phyloP scores from a whole-genome alignment of 2,797 vertebrate genomes.

The Synaphobranchus kaupii region DNA sequence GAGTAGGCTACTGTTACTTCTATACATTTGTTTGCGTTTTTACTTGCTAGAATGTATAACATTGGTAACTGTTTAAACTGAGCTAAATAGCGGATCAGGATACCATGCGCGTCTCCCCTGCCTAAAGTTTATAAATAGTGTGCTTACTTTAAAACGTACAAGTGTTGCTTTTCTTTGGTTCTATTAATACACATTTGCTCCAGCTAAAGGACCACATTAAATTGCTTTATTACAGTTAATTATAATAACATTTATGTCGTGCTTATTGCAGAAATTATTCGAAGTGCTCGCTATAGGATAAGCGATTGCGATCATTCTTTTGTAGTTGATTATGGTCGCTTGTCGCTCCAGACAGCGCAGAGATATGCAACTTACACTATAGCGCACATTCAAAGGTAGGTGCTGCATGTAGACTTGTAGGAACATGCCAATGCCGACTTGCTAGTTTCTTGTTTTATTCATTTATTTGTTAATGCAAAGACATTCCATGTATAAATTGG shows the following conservation, averaged over 20 bases:
- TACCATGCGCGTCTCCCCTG: conserved; percentile 36
- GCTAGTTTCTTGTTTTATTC: conserved; percentile 7
- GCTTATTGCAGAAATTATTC: conserved; percentile 19
- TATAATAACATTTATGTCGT: conserved; percentile 7
- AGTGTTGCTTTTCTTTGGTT: conserved; percentile 41
- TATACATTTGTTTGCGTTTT: conserved; percentile 16
- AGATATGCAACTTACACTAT: conserved; percentile 18
- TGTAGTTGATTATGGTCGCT: conserved; percentile 36
- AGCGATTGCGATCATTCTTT: conserved; percentile 12
- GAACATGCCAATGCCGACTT: conserved; percentile 52
- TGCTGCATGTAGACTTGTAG: conserved; percentile 48
- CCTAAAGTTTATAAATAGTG: conserved; percentile 63
- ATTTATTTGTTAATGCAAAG: not conserved
- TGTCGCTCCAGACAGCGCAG: conserved; percentile 10
- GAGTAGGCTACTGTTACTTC: conserved; percentile 54
- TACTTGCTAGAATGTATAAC: conserved; percentile 1
- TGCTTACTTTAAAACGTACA: conserved; percentile 52
- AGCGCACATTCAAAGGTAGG: conserved; percentile 42
- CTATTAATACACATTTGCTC: conserved; percentile 38
- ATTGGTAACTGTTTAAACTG: conserved; percentile 25
- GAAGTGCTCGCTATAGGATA: not conserved
- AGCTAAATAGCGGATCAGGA: conserved; percentile 33
- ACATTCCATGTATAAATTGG: not conserved
- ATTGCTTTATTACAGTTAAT: conserved; percentile 14
- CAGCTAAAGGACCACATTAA: not conserved